Conservation (phyloP, 2,888 invertebrate species). For the Icerya purchasi region DNA sequence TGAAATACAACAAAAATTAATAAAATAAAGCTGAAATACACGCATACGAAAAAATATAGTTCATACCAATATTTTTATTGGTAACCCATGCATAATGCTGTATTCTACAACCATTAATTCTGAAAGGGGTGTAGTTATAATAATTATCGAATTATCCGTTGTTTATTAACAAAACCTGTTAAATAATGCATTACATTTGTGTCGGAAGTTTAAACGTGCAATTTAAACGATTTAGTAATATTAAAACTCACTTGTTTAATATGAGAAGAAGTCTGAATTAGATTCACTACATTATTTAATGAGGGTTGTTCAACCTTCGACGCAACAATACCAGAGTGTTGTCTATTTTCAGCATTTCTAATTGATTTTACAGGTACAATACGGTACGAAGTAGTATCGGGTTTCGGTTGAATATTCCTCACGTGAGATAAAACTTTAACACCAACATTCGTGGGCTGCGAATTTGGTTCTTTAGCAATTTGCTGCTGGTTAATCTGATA, state of each 20-base stretch:
- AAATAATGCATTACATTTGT: no score
- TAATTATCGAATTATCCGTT: no score
- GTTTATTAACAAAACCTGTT: no score
- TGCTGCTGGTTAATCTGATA: neutral
- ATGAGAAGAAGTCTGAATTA: neutral
- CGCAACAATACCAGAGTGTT: neutral
- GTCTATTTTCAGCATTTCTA: neutral
- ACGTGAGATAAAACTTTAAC: neutral
- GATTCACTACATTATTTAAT: neutral
- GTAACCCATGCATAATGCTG: no score
- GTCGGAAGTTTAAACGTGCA: no score
- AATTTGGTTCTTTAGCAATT: neutral
- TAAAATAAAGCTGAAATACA: neutral
- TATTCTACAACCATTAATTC: no score
- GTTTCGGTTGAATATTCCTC: conserved; percentile 10
- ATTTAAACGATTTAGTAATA: no score
- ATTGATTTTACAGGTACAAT: conserved; percentile 8
- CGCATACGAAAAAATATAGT: no score
- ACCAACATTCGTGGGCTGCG: neutral
- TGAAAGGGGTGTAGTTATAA: no score
- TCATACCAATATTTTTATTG: no score
- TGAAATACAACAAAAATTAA: neutral
- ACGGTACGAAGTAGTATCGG: conserved; percentile 11
- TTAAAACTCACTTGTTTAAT: neutral
- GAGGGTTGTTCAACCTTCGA: neutral